phyloP scores from a whole-genome alignment of 2,797 vertebrate species.

The Mormyrus hasselquistii region DNA sequence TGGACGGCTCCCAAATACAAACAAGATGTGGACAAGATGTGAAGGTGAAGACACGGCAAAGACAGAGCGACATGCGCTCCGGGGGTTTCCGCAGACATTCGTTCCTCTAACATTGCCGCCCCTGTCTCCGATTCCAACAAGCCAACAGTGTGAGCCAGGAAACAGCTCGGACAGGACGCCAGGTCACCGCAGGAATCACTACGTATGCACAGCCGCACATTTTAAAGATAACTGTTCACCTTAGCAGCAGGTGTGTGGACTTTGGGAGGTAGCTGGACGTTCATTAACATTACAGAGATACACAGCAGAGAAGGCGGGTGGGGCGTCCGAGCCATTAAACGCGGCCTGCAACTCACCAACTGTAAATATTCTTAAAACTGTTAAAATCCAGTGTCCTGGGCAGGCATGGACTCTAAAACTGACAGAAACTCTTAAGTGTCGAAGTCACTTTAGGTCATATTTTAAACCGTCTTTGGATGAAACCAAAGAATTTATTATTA shows the following conservation, averaged over 20 bases:
- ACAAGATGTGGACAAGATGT: background rate
- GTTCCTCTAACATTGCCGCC: background rate
- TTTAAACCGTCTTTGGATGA: background rate
- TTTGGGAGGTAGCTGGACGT: background rate
- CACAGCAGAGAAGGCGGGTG: background rate
- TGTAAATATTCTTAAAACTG: background rate
- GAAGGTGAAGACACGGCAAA: background rate
- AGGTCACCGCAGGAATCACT: background rate
- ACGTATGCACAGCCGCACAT: background rate
- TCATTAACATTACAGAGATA: background rate
- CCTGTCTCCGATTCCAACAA: background rate
- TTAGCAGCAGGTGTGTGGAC: background rate
- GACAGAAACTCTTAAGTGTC: background rate
- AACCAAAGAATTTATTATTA: background rate
- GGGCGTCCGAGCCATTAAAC: background rate
- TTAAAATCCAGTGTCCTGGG: background rate
- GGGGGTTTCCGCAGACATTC: background rate
- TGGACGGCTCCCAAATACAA: background rate
- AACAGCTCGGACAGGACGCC: background rate
- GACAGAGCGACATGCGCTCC: background rate
- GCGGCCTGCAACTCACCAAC: background rate
- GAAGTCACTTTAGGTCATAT: background rate
- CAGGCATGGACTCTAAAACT: background rate
- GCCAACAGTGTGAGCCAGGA: background rate
- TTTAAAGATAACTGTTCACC: background rate